phyloP scores from a whole-genome alignment of 2,888 invertebrate species.

The Gortyna flavago region DNA sequence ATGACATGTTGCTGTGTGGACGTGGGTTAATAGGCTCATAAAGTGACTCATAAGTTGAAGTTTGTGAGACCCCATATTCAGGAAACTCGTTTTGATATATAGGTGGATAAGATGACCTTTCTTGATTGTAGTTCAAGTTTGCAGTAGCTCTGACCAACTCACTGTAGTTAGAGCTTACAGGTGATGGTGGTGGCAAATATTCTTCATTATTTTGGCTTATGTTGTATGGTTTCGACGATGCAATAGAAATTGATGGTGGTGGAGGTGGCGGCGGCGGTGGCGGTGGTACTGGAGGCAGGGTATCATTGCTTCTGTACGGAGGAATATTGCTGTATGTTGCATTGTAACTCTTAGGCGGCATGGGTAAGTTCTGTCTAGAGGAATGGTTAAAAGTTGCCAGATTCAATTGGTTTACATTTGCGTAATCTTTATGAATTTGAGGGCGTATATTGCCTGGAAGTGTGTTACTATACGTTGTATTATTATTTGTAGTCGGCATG shows the following conservation, averaged over 20 bases:
- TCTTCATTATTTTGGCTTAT: slow-evolving; percentile 90
- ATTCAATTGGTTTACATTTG: slow-evolving; percentile 79
- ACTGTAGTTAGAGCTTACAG: slow-evolving; percentile 97
- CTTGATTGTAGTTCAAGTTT: slow-evolving; percentile 87
- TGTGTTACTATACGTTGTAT: slow-evolving; percentile 79
- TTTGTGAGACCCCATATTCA: slow-evolving; percentile 83
- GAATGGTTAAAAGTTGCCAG: slow-evolving; percentile 70
- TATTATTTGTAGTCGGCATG: slow-evolving; percentile 81
- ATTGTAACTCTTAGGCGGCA: slow-evolving; percentile 76
- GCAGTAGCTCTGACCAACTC: slow-evolving; percentile 95
- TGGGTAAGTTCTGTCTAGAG: slow-evolving; percentile 69
- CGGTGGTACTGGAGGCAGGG: slow-evolving; percentile 89
- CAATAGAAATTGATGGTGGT: slow-evolving; percentile 76
- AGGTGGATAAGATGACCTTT: slow-evolving; percentile 91
- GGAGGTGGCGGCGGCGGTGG: slow-evolving; percentile 91
- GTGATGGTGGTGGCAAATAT: slow-evolving; percentile 95
- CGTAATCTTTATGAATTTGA: slow-evolving; percentile 78
- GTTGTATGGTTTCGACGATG: slow-evolving; percentile 72
- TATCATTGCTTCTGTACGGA: slow-evolving; percentile 78
- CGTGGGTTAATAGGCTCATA: slow-evolving; percentile 98
- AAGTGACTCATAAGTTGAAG: slow-evolving; percentile 95
- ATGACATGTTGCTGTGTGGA: slow-evolving; percentile 88
- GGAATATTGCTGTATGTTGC: slow-evolving; percentile 91
- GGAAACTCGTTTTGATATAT: slow-evolving; percentile 92
- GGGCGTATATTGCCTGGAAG: slow-evolving; percentile 66